Evolutionary conservation across 1,140 invertebrate species (phyloP), one percentile per base, ranked within the genome.

Genomic region (Drosophila lacertosa): DNA sequence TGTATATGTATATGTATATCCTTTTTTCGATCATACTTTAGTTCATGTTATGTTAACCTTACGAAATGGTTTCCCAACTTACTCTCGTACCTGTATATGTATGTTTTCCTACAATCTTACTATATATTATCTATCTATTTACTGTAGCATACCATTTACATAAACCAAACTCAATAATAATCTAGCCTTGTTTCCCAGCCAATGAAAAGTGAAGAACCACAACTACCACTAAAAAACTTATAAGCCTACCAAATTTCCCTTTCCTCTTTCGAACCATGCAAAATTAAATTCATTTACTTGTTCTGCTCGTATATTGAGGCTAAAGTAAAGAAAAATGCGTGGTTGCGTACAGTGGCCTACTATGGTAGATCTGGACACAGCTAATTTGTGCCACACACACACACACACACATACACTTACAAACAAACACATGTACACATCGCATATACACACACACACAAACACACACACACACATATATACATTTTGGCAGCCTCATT

Each of bases 271-370:
- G 26, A 35, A 10, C 26, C 57, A 72, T 57, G 55, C 63, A 58
- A 67, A 73, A 75, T 75, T 75, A 53, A 44, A n/a, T 65, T 57
- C 53, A 55, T 64, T 64, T 70, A 50, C 48, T 57, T 44, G 51
- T 64, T 16, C n/a, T 60, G 53, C 55, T 60, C 59, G 40, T 39
- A 35, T 58, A 35, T 58, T 53, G 47, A 66, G 55, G 63, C 80
- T 65, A 55, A 62, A 67, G 48, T 67, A 57, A 62, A 48, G 54
- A 82, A 77, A 88, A 89, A 78, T 90, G 84, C 89, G 89, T 91
- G 86, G 86, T 89, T 91, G 84, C 89, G 89, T 91, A 91, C 89
- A 91, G 89, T 89, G 89, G 79, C 88, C 89, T 90, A 77, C 89
- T 90, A 91, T 91, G 89, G 89, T 91, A 91, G 89, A 91, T 90